A percentile compares a stretch with the other conserved stretches of the same genome.
Evolutionary conservation across 1,140 invertebrate species (phyloP).

Genomic region (Lerema accius): DNA sequence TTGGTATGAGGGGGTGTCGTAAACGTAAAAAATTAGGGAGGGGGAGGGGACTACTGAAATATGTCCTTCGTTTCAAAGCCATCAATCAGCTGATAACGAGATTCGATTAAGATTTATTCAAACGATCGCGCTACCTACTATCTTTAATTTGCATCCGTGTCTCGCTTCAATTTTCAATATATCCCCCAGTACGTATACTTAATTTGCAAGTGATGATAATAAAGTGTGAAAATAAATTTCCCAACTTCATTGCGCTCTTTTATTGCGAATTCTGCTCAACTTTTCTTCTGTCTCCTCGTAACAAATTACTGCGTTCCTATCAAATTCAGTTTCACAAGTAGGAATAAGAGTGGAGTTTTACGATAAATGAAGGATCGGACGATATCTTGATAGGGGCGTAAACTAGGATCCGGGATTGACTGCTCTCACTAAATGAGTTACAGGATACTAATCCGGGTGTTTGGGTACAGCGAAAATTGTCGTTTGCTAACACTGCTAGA

Average conservation of each 20-base stretch:
- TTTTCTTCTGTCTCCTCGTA: conserved; percentile 26
- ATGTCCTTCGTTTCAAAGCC: no score
- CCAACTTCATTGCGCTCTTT: no score
- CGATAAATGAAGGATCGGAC: conserved; percentile 22
- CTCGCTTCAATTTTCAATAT: no score
- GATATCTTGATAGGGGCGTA: conserved; percentile 19
- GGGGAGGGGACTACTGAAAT: no score
- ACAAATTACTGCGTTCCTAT: conserved; percentile 25
- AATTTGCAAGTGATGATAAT: conserved; percentile 6
- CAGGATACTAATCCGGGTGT: conserved; percentile 1
- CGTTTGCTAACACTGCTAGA: no score
- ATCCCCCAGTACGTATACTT: no score
- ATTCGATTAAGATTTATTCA: conserved; percentile 4
- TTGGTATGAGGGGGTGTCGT: no score
- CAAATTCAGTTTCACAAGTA: conserved; percentile 26
- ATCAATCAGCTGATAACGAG: no score
- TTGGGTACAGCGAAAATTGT: neutral
- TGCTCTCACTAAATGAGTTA: conserved; percentile 9
- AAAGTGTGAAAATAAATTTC: conserved; percentile 28
- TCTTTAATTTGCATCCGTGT: no score
- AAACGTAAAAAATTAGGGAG: no score
- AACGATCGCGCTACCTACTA: neutral
- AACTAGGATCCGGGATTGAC: conserved; percentile 20
- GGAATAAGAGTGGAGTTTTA: conserved; percentile 30
- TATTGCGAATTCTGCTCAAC: conserved; percentile 8